Evolutionary conservation across 2,113 vertebrate species (phyloP), one percentile per base, ranked within the genome.

Genomic region (Butorides virescens): DNA sequence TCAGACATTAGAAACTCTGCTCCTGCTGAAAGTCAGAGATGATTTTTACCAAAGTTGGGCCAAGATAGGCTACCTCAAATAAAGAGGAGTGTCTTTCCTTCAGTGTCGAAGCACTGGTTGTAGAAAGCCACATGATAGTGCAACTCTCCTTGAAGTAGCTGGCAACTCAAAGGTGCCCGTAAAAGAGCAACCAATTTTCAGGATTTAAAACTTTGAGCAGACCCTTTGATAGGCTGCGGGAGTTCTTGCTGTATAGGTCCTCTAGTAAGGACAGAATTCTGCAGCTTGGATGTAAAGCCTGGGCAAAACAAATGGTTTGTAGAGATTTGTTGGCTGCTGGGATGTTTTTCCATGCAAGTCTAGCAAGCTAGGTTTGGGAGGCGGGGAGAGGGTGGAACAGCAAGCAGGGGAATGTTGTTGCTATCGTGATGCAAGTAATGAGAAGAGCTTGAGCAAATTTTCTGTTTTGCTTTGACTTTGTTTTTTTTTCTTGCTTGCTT

Each of bases 381-480:
- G 50, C 7, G 81, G 94, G 73, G 8, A 90, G 70, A 34, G 94
- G 94, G 94, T 22, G 84, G 85, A 34, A 18, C 22, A 87, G n/a
- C 9, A 0, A 58, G 79, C 71, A 62, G 67, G 91, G 77, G 88
- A 17, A 63, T 50, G 76, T 53, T 49, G 16, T n/a, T 79, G 63
- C 47, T 86, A 0, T 50, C 0, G 0, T 52, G 30, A 16, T 67
- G 30, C 30, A 61, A 68, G 52, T 29, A 78, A 72, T 0, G 26
- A 90, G 86, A 84, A 82, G 74, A 72, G 36, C 94, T 91, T 15
- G 61, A 81, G 92, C 66, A 44, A 16, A 71, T 89, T 87, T 67
- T 66, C 87, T 82, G 87, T 19, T 95, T 79, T 85, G 92, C 92
- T 96, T 91, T 96, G 77, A 59, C 87, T 90, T 86, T 86, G 18